Base-by-base conservation (phyloP, 2,113 vertebrate genomes). In the Chamaea fasciata region DNA sequence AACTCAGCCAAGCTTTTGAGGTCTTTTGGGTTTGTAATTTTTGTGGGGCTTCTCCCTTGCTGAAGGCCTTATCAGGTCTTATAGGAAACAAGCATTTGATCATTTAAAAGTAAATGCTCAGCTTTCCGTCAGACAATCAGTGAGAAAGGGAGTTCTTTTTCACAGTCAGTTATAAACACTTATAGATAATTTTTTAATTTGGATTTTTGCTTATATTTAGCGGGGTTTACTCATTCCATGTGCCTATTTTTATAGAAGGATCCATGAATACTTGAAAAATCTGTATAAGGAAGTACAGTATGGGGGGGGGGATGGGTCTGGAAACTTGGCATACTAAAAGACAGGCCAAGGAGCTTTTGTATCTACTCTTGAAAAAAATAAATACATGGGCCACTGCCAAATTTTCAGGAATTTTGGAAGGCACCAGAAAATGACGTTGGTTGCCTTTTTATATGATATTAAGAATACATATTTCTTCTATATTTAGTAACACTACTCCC, bases 361-460 rank as follows among this genome's bases (percentile, higher is more conserved):
- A 77, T 8, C 9, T 89, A 19, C 15, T 30, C 22, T 65, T 55
- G 71, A 37, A 77, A 85, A 79, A 86, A 44, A 79, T 11, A 59
- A 49, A 53, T 28, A 55, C 7, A 35, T 0, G 0, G 18, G 11
- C 21, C 7, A 41, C 16, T 65, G 30, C 3, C 8, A 56, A 33
- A 60, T 86, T 89, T 89, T 65, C 55, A 74, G 31, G 10, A 46
- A 52, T 68, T 79, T 75, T 83, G 76, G 53, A 71, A 69, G 17
- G 42, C 33, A 57, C 9, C n/a, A 75, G 28, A 52, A 78, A 83
- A 83, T 7, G 7, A 12, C 26, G 76, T 5, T 35, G 9, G 7
- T 49, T 76, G 76, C 53, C 41, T 49, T 79, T 68, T 46, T 37
- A 22, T 15, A 26, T 31, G 21, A 16, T 71, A 55, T 73, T 59